Percentiles rank a stretch among this genome's conserved stretches.
phyloP scores from a whole-genome alignment of 1,140 invertebrate genomes.

The Pseudomyrmex flavicornis region DNA sequence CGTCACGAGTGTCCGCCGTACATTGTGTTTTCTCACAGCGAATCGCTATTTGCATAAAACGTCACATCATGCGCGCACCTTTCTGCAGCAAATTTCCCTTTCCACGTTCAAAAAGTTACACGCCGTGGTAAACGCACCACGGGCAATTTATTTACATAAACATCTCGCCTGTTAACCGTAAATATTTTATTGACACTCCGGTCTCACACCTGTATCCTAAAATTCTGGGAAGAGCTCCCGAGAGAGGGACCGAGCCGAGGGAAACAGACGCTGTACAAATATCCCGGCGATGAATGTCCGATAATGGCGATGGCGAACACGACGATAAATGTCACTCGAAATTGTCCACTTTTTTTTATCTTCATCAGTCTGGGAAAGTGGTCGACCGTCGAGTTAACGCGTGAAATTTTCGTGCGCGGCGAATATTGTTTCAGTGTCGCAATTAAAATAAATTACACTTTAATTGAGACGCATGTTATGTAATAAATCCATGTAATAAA shows the following conservation, averaged over 20 bases:
- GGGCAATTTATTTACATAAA: slow-evolving; percentile 37
- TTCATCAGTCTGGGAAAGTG: background rate
- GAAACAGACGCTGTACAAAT: slow-evolving; percentile 15
- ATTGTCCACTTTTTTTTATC: slow-evolving; percentile 15
- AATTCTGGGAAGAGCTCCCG: slow-evolving; percentile 11
- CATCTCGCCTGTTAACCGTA: background rate
- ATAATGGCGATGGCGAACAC: background rate
- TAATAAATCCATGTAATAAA: slow-evolving; percentile 55
- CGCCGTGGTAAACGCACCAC: background rate
- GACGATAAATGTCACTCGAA: slow-evolving; percentile 27
- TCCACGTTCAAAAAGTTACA: slow-evolving; percentile 14
- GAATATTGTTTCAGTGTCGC: background rate
- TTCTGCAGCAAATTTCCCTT: slow-evolving; percentile 1
- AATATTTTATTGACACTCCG: slow-evolving; percentile 27
- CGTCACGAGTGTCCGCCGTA: slow-evolving; percentile 9
- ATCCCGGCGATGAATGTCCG: slow-evolving; percentile 11
- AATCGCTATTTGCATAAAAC: slow-evolving; percentile 48
- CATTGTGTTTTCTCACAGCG: background rate
- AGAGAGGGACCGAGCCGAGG: background rate
- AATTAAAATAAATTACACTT: slow-evolving; percentile 50
- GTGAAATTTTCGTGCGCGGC: background rate
- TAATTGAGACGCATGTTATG: slow-evolving; percentile 54
- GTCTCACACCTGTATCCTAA: slow-evolving; percentile 7
- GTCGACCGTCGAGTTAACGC: background rate
- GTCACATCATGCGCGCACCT: slow-evolving; percentile 18